phyloP scores from a whole-genome alignment of 2,888 invertebrate species.

The Drosophila yooni region DNA sequence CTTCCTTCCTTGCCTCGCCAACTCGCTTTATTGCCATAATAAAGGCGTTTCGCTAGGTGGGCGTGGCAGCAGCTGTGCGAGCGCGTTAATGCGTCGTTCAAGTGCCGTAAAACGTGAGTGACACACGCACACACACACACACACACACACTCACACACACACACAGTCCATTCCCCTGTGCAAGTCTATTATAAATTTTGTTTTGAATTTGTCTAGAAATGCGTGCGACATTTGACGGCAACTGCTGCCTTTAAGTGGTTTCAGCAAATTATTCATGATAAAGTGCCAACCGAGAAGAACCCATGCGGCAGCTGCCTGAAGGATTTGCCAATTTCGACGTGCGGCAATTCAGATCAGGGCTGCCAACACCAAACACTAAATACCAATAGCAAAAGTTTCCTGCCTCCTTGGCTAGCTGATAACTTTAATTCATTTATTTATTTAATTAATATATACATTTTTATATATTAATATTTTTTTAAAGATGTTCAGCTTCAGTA shows the following conservation, averaged over 20 bases:
- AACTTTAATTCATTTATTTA: neutral
- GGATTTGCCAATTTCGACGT: slow-evolving; percentile 20
- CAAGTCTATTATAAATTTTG: slow-evolving; percentile 74
- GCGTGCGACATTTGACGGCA: slow-evolving; percentile 65
- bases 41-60: slow-evolving; percentile 55
- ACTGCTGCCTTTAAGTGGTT: slow-evolving; percentile 73
- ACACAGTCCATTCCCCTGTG: neutral
- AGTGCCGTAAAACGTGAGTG: slow-evolving; percentile 80
- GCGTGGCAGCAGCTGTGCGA: slow-evolving; percentile 71
- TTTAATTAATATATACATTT: no score
- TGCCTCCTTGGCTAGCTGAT: neutral
- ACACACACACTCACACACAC: slow-evolving; percentile 5
- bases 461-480: neutral
- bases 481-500: neutral
- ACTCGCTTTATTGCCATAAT: slow-evolving; percentile 75
- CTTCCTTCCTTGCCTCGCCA: slow-evolving; percentile 9
- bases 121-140: slow-evolving; percentile 49
- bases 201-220: slow-evolving; percentile 76
- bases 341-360: slow-evolving; percentile 22
- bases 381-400: neutral
- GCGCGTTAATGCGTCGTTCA: slow-evolving; percentile 81
- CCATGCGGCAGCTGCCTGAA: slow-evolving; percentile 4
- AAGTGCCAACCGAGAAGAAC: slow-evolving; percentile 50
- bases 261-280: slow-evolving; percentile 76
- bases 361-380: neutral